A percentile compares a stretch with the other conserved stretches of the same genome.
phyloP scores from a whole-genome alignment of 2,888 invertebrate species.

The Lamellibrachia satsuma region DNA sequence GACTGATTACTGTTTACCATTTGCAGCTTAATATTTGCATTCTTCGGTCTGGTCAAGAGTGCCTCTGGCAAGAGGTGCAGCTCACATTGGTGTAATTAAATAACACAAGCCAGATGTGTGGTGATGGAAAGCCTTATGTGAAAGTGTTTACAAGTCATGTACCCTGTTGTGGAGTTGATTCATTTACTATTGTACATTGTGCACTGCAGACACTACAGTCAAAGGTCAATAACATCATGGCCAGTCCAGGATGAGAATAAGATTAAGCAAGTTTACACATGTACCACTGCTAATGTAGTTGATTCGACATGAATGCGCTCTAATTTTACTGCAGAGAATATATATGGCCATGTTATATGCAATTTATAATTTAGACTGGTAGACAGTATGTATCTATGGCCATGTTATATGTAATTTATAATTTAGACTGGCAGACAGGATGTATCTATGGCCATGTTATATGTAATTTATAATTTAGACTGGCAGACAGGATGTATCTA shows the following conservation, averaged over 20 bases:
- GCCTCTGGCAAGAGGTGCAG: neutral
- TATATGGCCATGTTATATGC: neutral
- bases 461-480: neutral
- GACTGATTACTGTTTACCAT: neutral
- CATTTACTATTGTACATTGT: neutral
- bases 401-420: neutral
- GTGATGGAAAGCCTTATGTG: neutral
- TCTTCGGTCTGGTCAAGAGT: neutral
- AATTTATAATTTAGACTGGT: neutral
- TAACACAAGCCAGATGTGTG: neutral
- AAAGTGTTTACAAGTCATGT: neutral
- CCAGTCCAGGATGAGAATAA: neutral
- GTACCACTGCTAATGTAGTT: neutral
- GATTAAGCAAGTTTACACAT: neutral
- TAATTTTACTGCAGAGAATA: neutral
- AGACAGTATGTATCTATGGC: neutral
- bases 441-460: neutral
- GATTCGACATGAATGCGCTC: neutral
- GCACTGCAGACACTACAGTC: neutral
- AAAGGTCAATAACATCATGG: neutral
- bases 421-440: too few relatives aligned
- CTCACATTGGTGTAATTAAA: neutral
- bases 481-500: too few relatives aligned
- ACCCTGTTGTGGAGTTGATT: neutral
- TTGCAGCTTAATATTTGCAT: neutral